Base-by-base conservation (phyloP, 2,888 invertebrate species). In the Troides helena region DNA sequence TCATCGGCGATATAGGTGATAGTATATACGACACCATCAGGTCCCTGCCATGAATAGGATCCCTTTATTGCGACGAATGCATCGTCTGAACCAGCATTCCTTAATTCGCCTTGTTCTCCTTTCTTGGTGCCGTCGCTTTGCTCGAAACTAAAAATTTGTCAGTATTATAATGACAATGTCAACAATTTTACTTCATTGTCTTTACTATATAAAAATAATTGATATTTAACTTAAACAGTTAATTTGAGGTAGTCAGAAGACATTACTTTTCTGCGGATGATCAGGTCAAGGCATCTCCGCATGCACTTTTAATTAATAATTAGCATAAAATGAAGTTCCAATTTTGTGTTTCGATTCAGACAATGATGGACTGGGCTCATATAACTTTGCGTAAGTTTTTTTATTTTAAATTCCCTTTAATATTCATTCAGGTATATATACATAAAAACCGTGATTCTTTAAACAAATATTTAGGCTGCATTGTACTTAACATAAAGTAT, bases 1-100 rank as follows among this genome's bases (percentile, higher is more conserved):
- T 94, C 94, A 74, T 94, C 94, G 39, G 94, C 94, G 10, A 89
- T 80, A 83, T 94, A 94, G 62, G 80, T 90, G 30, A 94, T 83
- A 23, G 85, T 88, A 80, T 94, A 93, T 2, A 82, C 85, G 59
- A 90, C 85, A 14, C 93, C 93, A 71, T 93, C 93, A 53, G 92
- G 92, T 3, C 85, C 94, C 1, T 89, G 77, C 83, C 92, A 94
- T 36, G 89, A 85, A 84, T 89, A 94, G 4, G 89, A 87, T 21
- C 94, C 94, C 60, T 78, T 84, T 21, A 94, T 90, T 2, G 85
- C 80, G 50, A 94, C 83, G 23, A 90, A 85, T 74, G 94, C 93
- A 67, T 94, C 86, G 0, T 94, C 94, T 14, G 90, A 76, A 0
- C 93, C 94, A 0, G 84, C 79, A 75, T 94, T 93, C 75, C 86